Evolutionary conservation across 1,140 invertebrate genomes (phyloP), one percentile per base, ranked within the genome.

Genomic region (Leguminivora glycinivorella): DNA sequence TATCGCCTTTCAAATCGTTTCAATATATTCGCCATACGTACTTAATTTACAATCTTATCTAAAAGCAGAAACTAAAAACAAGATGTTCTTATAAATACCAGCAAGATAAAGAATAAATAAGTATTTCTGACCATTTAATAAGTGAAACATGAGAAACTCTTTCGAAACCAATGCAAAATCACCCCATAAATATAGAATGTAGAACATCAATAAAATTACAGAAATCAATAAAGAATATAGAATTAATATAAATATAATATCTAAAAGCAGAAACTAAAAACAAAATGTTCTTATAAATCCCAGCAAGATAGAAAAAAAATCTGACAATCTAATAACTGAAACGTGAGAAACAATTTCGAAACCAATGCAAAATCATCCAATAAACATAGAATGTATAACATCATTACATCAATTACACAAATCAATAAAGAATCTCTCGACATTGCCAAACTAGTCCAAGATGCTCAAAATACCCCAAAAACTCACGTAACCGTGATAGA

Each of bases 401-500:
- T 52, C 47, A 52, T 0, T 22, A 52, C 47, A 52, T 52, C 47
- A 22, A 52, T 47, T 52, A 22, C 47, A 22, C 19, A 52, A 52
- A 52, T 52, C 19, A 7, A 22, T 52, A 22, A 52, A 52, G 47
- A 19, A 52, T 22, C 47, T 52, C 19, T 52, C 47, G 47, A 52
- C 47, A 52, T 52, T 22, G 47, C 47, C 19, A 52, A 52, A 38
- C 56, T 71, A 72, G 56, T 58, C 14, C 58, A 67, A 76, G 75
- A 77, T 79, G 78, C 52, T 75, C 56, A 81, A 81, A 79, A 80
- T 79, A 78, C 70, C 76, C 73, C 72, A 72, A 79, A 84, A 69
- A 14, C 26, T 84, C 76, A 89, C 83, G 85, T 84, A 91, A 90
- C 80, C 72, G 70, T 77, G 79, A 85, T 83, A 81, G 78, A 83